A percentile compares a stretch with the other conserved stretches of the same genome.
Conservation (phyloP, 2,888 invertebrate species). For the Tiliacea citrago region DNA sequence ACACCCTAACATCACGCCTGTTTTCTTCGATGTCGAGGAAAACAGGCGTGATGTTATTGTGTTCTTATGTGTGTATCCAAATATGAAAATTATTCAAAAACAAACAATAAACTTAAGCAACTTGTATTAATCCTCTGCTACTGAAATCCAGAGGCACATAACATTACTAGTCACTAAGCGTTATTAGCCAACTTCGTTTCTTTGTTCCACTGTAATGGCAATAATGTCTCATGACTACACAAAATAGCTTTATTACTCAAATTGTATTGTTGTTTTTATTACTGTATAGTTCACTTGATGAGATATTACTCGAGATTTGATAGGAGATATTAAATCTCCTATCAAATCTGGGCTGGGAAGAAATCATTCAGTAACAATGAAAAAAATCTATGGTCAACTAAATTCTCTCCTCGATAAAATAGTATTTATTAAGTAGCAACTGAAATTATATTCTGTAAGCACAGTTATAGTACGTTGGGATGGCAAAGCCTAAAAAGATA, state of each 20-base stretch:
- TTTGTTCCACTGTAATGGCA: slow-evolving; percentile 49
- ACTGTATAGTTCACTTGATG: slow-evolving; percentile 41
- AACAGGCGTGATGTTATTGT: background rate
- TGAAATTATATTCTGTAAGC: background rate
- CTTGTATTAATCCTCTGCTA: slow-evolving; percentile 20
- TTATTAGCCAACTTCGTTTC: slow-evolving; percentile 61
- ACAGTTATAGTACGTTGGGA: background rate
- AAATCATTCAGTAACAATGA: background rate
- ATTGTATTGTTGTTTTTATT: slow-evolving; percentile 61
- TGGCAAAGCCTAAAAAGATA: background rate
- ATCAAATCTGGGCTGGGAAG: too few species aligned
- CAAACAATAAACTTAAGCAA: slow-evolving; percentile 21
- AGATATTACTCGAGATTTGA: slow-evolving; percentile 1
- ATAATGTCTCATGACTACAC: slow-evolving; percentile 48
- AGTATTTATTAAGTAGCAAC: background rate
- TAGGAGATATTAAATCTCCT: background rate
- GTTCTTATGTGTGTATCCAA: background rate
- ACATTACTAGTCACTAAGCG: slow-evolving; percentile 18
- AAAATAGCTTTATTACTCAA: slow-evolving; percentile 54
- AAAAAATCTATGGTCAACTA: background rate
- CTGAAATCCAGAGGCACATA: slow-evolving; percentile 37
- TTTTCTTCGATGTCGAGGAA: too few species aligned
- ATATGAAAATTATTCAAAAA: slow-evolving; percentile 27
- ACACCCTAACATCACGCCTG: too few species aligned
- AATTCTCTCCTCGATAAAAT: background rate